Evolutionary conservation across 2,113 vertebrate genomes (phyloP), one percentile per base, ranked within the genome.

Genomic region (Podarcis raffonei): DNA sequence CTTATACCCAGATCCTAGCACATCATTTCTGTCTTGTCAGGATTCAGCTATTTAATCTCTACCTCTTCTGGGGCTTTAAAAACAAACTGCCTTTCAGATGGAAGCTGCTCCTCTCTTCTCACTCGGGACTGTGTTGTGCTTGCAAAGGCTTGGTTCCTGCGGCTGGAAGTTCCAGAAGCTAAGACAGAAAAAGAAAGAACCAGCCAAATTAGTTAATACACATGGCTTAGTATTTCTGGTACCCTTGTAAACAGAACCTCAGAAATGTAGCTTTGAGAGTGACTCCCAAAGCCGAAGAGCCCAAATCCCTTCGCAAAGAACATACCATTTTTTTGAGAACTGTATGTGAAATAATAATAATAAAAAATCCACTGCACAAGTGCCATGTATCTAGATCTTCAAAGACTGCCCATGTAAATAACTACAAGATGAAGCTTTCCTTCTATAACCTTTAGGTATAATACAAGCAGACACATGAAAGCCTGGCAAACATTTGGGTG

Each of bases 51-150:
- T 39, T 68, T 27, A 85, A 9, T 66, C 88, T 83, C 95, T 95
- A 97, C 96, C 96, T 97, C 92, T 84, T 92, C 71, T 32, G 97
- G 96, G 83, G 97, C 97, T 93, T 77, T 93, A 94, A 98, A 99
- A 81, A 98, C 96, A 95, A 98, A 98, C 0, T 93, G 95, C 74
- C 91, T 96, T 53, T 95, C 93, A 68, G 89, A 0, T 3, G 53
- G 79, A 69, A 72, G 53, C 18, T 84, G 93, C 59, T 66, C 65
- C 22, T 97, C 96, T 68, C 94, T 96, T 90, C n/a, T 93, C 62
- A 72, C 92, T 98, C 98, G 98, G 3, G 95, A 85, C 0, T 89
- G 92, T 15, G 81, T 72, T 7, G 72, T 23, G 2, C 81, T 84
- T 83, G 94, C 88, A 8, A 87, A 80, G 32, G 27, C 27, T 87